Conservation (phyloP, 2,113 vertebrate species). For the Rhipidura dahli region DNA sequence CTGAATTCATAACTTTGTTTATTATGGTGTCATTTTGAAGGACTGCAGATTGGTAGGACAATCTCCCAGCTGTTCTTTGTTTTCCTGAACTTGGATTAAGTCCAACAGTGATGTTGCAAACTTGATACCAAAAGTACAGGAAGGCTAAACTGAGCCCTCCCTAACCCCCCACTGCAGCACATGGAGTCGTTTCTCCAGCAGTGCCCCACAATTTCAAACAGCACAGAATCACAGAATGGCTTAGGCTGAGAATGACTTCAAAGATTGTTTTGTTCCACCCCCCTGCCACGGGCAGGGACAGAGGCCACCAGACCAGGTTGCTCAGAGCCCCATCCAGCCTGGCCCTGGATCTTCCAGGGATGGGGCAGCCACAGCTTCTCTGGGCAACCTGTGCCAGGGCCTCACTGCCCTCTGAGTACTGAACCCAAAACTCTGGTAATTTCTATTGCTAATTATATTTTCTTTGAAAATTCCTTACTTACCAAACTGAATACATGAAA, state of each 20-base stretch:
- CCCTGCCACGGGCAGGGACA: neutral
- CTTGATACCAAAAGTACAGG: neutral
- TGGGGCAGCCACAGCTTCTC: neutral
- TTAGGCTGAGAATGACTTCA: neutral
- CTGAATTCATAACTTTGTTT: neutral
- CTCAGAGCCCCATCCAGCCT: neutral
- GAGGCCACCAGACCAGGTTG: neutral
- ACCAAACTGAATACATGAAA: slow-evolving; percentile 23
- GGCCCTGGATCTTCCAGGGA: neutral
- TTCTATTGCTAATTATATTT: neutral
- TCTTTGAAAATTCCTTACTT: neutral
- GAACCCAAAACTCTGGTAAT: neutral
- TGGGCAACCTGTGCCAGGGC: accelerated
- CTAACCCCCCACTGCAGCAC: neutral
- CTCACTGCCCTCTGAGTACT: neutral
- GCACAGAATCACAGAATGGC: neutral
- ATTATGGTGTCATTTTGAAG: neutral
- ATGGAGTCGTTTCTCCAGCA: neutral
- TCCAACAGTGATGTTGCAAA: neutral
- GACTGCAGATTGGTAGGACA: neutral
- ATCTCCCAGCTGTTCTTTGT: neutral
- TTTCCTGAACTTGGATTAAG: neutral
- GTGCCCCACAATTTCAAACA: neutral
- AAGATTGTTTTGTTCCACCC: neutral
- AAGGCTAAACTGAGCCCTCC: neutral